Conservation (phyloP, 2,888 invertebrate genomes). For the Laspeyria flexula region DNA sequence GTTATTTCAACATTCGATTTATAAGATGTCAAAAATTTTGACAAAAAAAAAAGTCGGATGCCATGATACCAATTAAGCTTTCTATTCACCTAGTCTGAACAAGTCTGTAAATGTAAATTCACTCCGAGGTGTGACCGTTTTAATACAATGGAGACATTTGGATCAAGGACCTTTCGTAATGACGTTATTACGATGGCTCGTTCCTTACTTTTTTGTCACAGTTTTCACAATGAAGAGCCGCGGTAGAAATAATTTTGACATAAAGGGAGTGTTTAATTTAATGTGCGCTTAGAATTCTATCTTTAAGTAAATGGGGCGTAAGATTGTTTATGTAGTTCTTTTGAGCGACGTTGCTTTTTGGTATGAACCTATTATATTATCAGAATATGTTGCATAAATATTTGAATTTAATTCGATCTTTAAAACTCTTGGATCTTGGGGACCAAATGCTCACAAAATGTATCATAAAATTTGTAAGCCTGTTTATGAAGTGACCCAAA, state of each 20-base stretch:
- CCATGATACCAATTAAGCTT: background rate
- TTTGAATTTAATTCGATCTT: too few relatives aligned
- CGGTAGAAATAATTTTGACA: conserved; percentile 32
- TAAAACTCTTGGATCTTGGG: too few relatives aligned
- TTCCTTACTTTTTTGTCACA: conserved; percentile 36
- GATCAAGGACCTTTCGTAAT: conserved; percentile 53
- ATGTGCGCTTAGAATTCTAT: conserved; percentile 20
- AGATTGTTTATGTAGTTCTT: conserved; percentile 1
- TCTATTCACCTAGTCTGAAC: background rate
- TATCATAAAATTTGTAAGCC: too few relatives aligned
- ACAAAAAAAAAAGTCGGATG: too few relatives aligned
- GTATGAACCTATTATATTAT: too few relatives aligned
- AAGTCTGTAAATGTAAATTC: conserved; percentile 52
- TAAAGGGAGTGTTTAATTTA: conserved; percentile 37
- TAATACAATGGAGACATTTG: conserved; percentile 53
- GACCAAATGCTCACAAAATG: too few relatives aligned
- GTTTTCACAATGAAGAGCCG: conserved; percentile 27
- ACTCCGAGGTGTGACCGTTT: conserved; percentile 54
- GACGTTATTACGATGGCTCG: conserved; percentile 37
- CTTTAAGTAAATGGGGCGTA: conserved; percentile 15
- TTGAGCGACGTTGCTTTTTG: background rate
- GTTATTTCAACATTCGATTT: too few relatives aligned
- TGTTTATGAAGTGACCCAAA: too few relatives aligned
- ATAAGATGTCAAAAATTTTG: too few relatives aligned
- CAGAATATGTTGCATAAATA: too few relatives aligned